A percentile compares a stretch with the other conserved stretches of the same genome.
phyloP scores from a whole-genome alignment of 2,888 invertebrate genomes.

The Pristionchus japonicus region DNA sequence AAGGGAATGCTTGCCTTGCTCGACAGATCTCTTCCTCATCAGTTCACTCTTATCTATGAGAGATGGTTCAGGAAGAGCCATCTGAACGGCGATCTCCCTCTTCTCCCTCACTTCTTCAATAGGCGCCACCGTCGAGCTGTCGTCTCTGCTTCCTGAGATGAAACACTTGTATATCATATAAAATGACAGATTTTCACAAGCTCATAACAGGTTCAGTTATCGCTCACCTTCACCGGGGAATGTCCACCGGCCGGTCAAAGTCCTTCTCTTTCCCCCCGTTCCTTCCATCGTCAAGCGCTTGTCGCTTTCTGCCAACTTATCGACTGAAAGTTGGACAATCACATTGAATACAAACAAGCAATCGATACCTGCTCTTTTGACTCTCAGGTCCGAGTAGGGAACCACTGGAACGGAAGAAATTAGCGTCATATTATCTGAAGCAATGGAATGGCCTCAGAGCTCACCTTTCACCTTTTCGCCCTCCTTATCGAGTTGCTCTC shows the following conservation, averaged over 20 bases:
- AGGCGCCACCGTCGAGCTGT: too few species aligned
- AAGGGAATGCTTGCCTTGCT: too few species aligned
- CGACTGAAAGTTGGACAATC: too few species aligned
- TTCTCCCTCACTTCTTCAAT: neutral
- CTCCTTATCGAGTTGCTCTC: neutral
- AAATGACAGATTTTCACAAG: too few species aligned
- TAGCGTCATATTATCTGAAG: neutral
- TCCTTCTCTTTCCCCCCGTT: too few species aligned
- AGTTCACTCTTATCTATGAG: neutral
- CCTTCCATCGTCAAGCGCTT: neutral
- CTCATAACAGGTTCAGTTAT: too few species aligned
- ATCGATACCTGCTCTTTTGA: neutral
- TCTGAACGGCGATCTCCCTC: neutral
- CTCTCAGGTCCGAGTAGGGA: neutral
- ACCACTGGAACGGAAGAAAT: neutral
- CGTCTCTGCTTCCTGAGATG: too few species aligned
- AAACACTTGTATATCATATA: too few species aligned
- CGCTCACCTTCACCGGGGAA: too few species aligned
- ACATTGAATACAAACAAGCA: too few species aligned
- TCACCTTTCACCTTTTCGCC: neutral
- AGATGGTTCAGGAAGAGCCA: neutral
- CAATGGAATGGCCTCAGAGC: neutral
- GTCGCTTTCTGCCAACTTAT: neutral
- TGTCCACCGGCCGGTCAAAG: too few species aligned
- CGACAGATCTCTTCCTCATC: neutral